phyloP scores from a whole-genome alignment of 2,888 invertebrate species.

The Calameuta pallipes region DNA sequence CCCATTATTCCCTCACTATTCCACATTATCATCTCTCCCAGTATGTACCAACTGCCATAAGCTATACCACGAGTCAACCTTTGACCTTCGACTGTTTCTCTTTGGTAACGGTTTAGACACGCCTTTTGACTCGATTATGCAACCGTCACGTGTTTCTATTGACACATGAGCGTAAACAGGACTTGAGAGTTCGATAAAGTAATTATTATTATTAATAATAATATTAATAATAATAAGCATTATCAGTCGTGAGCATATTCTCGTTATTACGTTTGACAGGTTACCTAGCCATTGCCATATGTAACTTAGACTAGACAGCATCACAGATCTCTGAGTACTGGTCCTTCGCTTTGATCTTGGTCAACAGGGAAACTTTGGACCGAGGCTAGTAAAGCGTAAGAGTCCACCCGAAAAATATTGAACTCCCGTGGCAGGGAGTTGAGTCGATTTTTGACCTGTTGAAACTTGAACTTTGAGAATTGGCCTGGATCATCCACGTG shows the following conservation, averaged over 20 bases:
- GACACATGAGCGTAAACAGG: neutral
- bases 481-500: neutral
- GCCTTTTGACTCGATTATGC: neutral
- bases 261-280: slow-evolving; percentile 53
- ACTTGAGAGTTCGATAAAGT: neutral
- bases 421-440: neutral
- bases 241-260: slow-evolving; percentile 27
- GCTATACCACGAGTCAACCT: neutral
- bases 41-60: neutral
- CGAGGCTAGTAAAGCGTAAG: neutral
- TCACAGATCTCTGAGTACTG: slow-evolving; percentile 37
- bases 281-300: neutral
- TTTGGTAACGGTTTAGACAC: neutral
- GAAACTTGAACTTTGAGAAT: neutral
- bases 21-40: neutral
- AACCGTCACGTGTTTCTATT: neutral
- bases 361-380: slow-evolving; percentile 62
- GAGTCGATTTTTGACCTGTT: neutral
- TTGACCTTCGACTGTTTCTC: neutral
- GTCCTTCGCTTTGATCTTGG: slow-evolving; percentile 61
- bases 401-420: neutral
- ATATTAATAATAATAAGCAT: neutral
- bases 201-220: neutral
- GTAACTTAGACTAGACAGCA: slow-evolving; percentile 33
- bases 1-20: slow-evolving; percentile 19